A percentile compares a stretch with the other conserved stretches of the same genome.
Conservation (phyloP, 2,797 vertebrate species). For the Enteromius mattozi region DNA sequence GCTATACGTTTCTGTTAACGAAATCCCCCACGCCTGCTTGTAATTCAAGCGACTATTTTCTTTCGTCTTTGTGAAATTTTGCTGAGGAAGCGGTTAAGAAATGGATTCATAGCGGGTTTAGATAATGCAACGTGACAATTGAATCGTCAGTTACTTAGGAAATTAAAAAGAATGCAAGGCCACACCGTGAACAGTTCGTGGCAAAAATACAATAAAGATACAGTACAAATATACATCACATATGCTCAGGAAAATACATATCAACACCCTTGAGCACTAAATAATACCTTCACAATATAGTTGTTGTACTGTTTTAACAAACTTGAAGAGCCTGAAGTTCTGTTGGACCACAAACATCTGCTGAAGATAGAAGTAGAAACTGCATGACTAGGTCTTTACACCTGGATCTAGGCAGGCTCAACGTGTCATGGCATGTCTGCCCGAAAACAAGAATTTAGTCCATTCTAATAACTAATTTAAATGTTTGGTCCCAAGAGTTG, state of each 20-base stretch:
- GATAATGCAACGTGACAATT: neutral
- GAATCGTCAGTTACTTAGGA: neutral
- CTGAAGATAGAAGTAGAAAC: neutral
- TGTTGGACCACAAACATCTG: conserved; percentile 1
- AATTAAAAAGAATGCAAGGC: neutral
- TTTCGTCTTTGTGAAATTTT: neutral
- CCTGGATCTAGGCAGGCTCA: neutral
- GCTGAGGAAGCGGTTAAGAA: neutral
- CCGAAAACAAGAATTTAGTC: neutral
- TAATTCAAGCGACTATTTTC: neutral
- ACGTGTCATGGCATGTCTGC: neutral
- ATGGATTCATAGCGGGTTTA: neutral
- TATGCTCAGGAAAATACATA: too few relatives aligned
- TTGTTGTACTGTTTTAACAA: neutral
- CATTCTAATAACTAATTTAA: neutral
- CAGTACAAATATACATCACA: neutral
- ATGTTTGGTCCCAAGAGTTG: neutral
- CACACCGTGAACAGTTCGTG: neutral
- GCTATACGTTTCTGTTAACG: neutral
- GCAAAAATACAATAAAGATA: conserved; percentile 1
- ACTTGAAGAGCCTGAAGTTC: neutral
- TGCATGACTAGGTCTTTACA: neutral
- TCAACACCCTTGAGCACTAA: neutral
- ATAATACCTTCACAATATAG: neutral
- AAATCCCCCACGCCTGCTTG: neutral